Evolutionary conservation across 2,113 vertebrate genomes (phyloP).

Genomic region (Terrapene triunguis): DNA sequence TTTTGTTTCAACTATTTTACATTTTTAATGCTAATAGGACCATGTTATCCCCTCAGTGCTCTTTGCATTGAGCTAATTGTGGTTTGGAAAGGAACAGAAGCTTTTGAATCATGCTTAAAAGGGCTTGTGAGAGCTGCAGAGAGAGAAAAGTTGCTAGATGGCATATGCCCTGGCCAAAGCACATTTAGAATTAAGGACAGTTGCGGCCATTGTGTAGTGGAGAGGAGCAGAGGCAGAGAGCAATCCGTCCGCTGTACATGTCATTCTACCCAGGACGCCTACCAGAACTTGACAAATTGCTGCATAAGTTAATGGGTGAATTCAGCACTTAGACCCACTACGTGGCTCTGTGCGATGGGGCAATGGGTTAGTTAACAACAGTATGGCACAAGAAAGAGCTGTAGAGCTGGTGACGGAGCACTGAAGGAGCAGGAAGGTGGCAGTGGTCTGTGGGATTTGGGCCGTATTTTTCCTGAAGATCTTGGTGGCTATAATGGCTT

Average conservation of each 20-base stretch:
- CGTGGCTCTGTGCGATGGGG: not conserved
- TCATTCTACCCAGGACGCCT: not conserved
- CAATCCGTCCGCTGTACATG: not conserved
- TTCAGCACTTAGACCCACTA: not conserved
- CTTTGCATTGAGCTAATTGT: not conserved
- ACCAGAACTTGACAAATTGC: not conserved
- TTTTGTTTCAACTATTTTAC: not conserved
- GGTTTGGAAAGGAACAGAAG: not conserved
- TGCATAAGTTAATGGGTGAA: not conserved
- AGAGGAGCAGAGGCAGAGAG: not conserved
- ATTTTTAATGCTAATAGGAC: not conserved
- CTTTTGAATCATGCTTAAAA: rapidly evolving
- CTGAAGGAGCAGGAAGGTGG: not conserved
- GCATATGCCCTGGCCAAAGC: not conserved
- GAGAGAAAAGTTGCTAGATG: not conserved
- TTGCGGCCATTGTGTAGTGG: not conserved
- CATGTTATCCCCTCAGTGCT: not conserved
- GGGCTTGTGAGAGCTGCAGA: not conserved
- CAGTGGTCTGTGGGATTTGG: not conserved
- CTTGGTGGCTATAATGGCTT: not conserved
- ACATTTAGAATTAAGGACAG: not conserved
- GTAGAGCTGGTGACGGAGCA: not conserved
- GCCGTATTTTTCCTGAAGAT: not conserved
- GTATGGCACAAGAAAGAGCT: not conserved
- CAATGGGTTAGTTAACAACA: not conserved